phyloP scores from a whole-genome alignment of 2,888 invertebrate species.

The Tuta absoluta region DNA sequence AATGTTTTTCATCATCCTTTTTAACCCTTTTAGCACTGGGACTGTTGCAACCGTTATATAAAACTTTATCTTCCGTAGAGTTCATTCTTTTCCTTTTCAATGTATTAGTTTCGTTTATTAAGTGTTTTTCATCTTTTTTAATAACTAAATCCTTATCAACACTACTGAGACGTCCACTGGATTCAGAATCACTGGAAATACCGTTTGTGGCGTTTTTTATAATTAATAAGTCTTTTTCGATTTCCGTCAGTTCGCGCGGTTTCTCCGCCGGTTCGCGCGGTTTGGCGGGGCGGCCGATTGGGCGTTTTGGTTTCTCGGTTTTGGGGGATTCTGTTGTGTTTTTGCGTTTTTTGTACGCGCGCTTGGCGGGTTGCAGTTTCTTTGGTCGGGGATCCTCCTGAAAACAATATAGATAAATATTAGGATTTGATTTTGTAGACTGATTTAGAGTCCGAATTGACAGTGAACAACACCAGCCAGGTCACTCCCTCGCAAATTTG shows the following conservation, averaged over 20 bases:
- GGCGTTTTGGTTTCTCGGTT: slow-evolving; percentile 51
- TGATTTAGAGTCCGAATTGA: too few relatives aligned
- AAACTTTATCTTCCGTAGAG: slow-evolving; percentile 49
- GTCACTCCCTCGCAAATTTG: too few relatives aligned
- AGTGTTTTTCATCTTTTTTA: too few relatives aligned
- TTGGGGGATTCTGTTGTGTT: slow-evolving; percentile 57
- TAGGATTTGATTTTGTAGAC: background rate
- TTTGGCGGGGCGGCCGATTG: slow-evolving; percentile 55
- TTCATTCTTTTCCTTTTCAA: slow-evolving; percentile 57
- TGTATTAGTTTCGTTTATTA: slow-evolving; percentile 41
- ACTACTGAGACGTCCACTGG: slow-evolving; percentile 46
- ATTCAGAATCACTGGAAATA: slow-evolving; percentile 60
- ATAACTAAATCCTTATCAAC: slow-evolving; percentile 39
- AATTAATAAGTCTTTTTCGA: slow-evolving; percentile 70
- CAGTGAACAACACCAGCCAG: too few relatives aligned
- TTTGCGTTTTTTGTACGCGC: slow-evolving; percentile 66
- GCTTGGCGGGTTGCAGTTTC: slow-evolving; percentile 56
- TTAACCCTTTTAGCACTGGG: slow-evolving; percentile 43
- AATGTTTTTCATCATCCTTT: slow-evolving; percentile 30
- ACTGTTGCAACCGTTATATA: slow-evolving; percentile 28
- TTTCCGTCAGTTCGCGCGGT: slow-evolving; percentile 65
- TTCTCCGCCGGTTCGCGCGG: slow-evolving; percentile 48
- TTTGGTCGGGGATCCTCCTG: slow-evolving; percentile 68
- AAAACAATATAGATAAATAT: background rate
- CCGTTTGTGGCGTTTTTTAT: slow-evolving; percentile 66